Evolutionary conservation across 1,140 invertebrate species (phyloP).

Genomic region (Drosophila azteca): DNA sequence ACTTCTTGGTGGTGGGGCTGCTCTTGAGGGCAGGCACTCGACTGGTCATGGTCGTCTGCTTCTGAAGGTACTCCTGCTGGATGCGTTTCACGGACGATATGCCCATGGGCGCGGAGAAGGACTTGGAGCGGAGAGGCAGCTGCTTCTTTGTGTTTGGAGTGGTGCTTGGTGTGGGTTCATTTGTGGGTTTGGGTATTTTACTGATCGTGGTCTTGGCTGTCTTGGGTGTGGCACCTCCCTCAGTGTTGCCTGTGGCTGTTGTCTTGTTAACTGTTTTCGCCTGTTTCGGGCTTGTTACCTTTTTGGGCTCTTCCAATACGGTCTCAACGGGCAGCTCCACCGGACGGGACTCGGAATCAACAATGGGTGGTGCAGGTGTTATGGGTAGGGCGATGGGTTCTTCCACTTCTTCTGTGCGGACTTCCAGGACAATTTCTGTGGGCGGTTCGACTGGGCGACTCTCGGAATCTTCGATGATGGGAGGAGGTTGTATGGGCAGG

Average conservation of each 20-base stretch:
- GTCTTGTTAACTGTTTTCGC: constrained; percentile 26
- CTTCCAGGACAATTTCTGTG: constrained; percentile 2
- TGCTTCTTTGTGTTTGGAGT: constrained; percentile 46
- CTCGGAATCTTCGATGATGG: constrained; percentile 69
- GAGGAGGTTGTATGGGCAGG: not conserved
- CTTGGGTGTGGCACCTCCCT: constrained; percentile 32
- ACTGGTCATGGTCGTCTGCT: constrained; percentile 66
- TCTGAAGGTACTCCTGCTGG: constrained; percentile 85
- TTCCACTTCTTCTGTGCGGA: not conserved
- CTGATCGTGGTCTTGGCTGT: constrained; percentile 52
- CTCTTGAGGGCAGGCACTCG: constrained; percentile 60
- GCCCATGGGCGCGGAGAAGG: constrained; percentile 75
- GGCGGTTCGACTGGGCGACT: constrained; percentile 71
- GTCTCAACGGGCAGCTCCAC: constrained; percentile 81
- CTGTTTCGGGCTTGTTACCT: constrained; percentile 52
- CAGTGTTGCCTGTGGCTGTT: constrained; percentile 7
- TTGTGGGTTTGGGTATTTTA: constrained; percentile 82
- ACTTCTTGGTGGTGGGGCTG: constrained; percentile 64
- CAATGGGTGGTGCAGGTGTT: constrained; percentile 50
- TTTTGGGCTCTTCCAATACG: constrained; percentile 67
- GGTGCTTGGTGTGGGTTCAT: constrained; percentile 39
- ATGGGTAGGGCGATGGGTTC: constrained; percentile 47
- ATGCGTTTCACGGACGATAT: constrained; percentile 85
- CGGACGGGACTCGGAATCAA: constrained; percentile 84
- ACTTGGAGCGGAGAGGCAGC: constrained; percentile 71